Evolutionary conservation across 2,113 vertebrate genomes (phyloP).

Genomic region (Pteronura brasiliensis): DNA sequence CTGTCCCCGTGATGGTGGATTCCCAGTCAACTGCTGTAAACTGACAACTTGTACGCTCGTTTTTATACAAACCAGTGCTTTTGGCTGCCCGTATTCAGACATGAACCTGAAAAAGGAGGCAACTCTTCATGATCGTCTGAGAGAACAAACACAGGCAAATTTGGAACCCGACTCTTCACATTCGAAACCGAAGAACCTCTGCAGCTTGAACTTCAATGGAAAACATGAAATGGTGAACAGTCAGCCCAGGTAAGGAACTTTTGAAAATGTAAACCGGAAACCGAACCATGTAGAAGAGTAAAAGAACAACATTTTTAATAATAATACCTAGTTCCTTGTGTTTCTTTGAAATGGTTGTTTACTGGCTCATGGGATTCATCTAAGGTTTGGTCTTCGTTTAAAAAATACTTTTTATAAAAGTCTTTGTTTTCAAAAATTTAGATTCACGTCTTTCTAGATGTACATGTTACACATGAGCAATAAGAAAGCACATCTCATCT

Average conservation of each 20-base stretch:
- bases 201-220: constrained; percentile 31
- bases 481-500: neutral
- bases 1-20: neutral
- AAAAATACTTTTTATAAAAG: neutral
- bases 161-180: neutral
- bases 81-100: constrained; percentile 41
- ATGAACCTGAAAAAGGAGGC: constrained; percentile 65
- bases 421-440: neutral
- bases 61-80: constrained; percentile 58
- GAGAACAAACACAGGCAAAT: constrained; percentile 37
- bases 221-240: neutral
- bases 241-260: constrained; percentile 44
- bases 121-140: neutral
- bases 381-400: neutral
- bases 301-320: neutral
- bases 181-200: neutral
- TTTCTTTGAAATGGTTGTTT: neutral
- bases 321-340: neutral
- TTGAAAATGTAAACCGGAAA: neutral
- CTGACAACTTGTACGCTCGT: neutral
- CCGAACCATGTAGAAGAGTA: neutral
- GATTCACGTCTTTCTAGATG: neutral
- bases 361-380: neutral
- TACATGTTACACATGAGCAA: neutral
- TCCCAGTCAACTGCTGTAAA: neutral